A percentile compares a stretch with the other conserved stretches of the same genome.
phyloP scores from a whole-genome alignment of 1,140 invertebrate species.

The Sycophaga agraensis region DNA sequence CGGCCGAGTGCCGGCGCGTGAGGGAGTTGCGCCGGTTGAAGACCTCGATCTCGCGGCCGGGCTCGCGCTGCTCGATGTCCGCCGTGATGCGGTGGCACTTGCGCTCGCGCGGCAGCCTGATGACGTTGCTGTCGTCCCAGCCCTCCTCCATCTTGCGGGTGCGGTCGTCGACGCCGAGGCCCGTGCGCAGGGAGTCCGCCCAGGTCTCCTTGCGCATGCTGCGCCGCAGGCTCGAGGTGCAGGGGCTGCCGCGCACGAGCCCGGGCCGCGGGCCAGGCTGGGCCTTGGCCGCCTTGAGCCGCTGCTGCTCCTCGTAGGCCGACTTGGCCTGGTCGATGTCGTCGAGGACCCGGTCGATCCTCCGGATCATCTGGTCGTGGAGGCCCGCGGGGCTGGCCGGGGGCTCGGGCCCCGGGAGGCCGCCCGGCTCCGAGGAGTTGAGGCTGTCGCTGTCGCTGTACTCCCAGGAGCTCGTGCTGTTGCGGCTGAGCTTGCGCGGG shows the following conservation, averaged over 20 bases:
- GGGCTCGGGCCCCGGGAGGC: slow-evolving; percentile 17
- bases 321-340: slow-evolving; percentile 32
- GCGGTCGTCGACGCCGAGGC: slow-evolving; percentile 32
- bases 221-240: slow-evolving; percentile 10
- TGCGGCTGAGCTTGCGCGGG: slow-evolving; percentile 48
- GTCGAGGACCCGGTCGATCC: slow-evolving; percentile 35
- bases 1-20: slow-evolving; percentile 25
- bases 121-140: slow-evolving; percentile 51
- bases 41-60: neutral
- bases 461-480: slow-evolving; percentile 61
- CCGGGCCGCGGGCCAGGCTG: neutral
- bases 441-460: slow-evolving; percentile 61
- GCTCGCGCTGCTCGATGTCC: slow-evolving; percentile 35
- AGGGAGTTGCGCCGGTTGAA: slow-evolving; percentile 30
- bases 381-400: neutral
- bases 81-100: slow-evolving; percentile 50
- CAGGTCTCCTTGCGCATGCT: slow-evolving; percentile 51
- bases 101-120: slow-evolving; percentile 41
- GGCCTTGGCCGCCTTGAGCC: neutral
- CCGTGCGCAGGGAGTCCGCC: slow-evolving; percentile 45
- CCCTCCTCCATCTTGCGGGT: slow-evolving; percentile 49
- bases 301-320: neutral
- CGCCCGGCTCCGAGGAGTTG: slow-evolving; percentile 51
- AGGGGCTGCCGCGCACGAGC: slow-evolving; percentile 1
- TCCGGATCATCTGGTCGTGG: slow-evolving; percentile 33